Conservation (phyloP, 2,113 vertebrate species). For the Ranitomeya imitator region DNA sequence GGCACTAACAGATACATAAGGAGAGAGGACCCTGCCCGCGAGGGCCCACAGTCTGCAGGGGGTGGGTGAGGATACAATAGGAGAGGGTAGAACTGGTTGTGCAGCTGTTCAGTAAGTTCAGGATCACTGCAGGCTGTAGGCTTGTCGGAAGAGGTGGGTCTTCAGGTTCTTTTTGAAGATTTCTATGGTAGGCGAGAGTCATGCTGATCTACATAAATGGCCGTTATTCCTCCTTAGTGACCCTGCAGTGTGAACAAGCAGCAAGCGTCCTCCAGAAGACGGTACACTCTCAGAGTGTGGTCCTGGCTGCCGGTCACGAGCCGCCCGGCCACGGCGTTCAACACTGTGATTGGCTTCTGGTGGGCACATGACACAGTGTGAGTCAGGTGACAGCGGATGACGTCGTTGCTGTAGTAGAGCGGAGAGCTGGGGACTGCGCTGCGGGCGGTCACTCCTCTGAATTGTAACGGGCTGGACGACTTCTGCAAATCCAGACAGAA, state of each 20-base stretch:
- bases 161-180: too few relatives aligned
- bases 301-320: constrained; percentile 96
- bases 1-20: too few relatives aligned
- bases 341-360: constrained; percentile 95
- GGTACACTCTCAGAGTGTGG: constrained; percentile 92
- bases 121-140: too few relatives aligned
- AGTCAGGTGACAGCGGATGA: constrained; percentile 82
- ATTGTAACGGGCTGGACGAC: constrained; percentile 82
- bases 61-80: too few relatives aligned
- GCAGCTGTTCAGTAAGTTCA: too few relatives aligned
- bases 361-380: constrained; percentile 94
- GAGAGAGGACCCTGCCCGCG: too few relatives aligned
- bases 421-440: constrained; percentile 76
- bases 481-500: constrained; percentile 87
- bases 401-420: constrained; percentile 76
- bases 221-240: constrained; percentile 92
- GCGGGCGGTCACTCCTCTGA: constrained; percentile 78
- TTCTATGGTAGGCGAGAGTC: too few relatives aligned
- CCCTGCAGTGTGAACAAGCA: constrained; percentile 96
- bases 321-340: constrained; percentile 87
- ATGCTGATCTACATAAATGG: constrained; percentile 95
- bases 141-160: too few relatives aligned
- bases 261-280: constrained; percentile 95
- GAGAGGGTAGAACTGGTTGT: too few relatives aligned
- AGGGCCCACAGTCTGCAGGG: too few relatives aligned